Percentiles rank a stretch among this genome's conserved stretches.
Conservation (phyloP, 2,888 invertebrate genomes). For the Acleris literana region DNA sequence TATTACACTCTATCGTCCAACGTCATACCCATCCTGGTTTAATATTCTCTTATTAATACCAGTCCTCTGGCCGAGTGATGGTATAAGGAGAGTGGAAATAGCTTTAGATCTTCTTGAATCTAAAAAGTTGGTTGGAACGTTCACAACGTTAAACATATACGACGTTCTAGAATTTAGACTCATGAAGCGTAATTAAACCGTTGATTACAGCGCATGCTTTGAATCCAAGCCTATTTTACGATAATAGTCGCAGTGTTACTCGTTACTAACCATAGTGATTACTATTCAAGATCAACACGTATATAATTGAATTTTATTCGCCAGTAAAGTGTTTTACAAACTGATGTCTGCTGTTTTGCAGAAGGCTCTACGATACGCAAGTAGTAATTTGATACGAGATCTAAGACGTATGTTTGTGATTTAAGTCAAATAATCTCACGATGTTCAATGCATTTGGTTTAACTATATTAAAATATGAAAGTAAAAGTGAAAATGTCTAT, state of each 20-base stretch:
- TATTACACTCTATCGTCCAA: not conserved
- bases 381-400: no score
- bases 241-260: constrained; percentile 46
- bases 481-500: not conserved
- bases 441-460: no score
- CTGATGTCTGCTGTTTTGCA: not conserved
- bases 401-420: no score
- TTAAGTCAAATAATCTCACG: no score
- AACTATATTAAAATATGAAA: no score
- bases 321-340: constrained; percentile 21
- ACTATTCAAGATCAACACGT: constrained; percentile 34
- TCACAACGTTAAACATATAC: not conserved
- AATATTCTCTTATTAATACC: constrained; percentile 10
- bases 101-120: not conserved
- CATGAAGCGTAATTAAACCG: constrained; percentile 50
- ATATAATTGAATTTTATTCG: constrained; percentile 46
- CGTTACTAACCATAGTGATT: constrained; percentile 47
- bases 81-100: constrained; percentile 41
- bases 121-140: not conserved
- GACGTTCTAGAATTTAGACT: not conserved
- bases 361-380: no score
- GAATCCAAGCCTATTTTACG: constrained; percentile 48
- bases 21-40: not conserved
- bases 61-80: constrained; percentile 38
- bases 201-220: constrained; percentile 50